These are phyloP conservation scores for Agrochola litura DNA, from an alignment of 2,888 invertebrate species.

Conservation along the genomic window DNA sequence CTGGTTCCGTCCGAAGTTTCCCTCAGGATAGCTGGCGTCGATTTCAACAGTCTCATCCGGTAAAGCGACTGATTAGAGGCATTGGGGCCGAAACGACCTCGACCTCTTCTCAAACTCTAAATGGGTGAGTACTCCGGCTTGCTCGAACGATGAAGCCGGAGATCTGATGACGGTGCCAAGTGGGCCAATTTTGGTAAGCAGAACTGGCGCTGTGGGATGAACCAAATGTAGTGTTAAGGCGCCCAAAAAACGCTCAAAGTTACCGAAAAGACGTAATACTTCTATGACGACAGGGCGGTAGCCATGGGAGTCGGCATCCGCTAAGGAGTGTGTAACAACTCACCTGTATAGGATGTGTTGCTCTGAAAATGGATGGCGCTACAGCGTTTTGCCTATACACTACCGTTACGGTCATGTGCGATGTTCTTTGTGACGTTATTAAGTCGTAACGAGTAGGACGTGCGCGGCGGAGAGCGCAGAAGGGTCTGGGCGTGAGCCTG, in stretches of 20 bases:
- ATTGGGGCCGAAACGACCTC: conserved; percentile 93
- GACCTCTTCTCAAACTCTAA: conserved; percentile 95
- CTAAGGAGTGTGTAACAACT: conserved; percentile 87
- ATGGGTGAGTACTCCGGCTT: conserved; percentile 93
- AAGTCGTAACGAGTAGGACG: conserved; percentile 92
- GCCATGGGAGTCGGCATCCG: conserved; percentile 59
- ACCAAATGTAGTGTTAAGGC: conserved; percentile 93
- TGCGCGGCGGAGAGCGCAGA: conserved; percentile 88
- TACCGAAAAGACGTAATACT: conserved; percentile 85
- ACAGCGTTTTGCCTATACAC: conserved; percentile 84
- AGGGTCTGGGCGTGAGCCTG: conserved; percentile 89
- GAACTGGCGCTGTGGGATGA: conserved; percentile 95
- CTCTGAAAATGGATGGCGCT: conserved; percentile 75
- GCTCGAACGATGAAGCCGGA: conserved; percentile 89
- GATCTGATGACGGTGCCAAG: conserved; percentile 91
- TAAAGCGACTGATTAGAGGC: conserved; percentile 95
- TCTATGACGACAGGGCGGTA: conserved; percentile 47
- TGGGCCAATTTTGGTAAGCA: conserved; percentile 94
- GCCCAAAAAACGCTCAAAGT: conserved; percentile 90
- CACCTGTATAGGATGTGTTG: conserved; percentile 85
- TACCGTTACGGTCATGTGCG: conserved; percentile 80
- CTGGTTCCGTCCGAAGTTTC: conserved; percentile 95
- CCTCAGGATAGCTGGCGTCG: conserved; percentile 93
- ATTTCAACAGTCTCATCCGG: conserved; percentile 91
- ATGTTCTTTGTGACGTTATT: conserved; percentile 71